Evolutionary conservation across 2,888 invertebrate genomes (phyloP).

Genomic region (Tipula unca): DNA sequence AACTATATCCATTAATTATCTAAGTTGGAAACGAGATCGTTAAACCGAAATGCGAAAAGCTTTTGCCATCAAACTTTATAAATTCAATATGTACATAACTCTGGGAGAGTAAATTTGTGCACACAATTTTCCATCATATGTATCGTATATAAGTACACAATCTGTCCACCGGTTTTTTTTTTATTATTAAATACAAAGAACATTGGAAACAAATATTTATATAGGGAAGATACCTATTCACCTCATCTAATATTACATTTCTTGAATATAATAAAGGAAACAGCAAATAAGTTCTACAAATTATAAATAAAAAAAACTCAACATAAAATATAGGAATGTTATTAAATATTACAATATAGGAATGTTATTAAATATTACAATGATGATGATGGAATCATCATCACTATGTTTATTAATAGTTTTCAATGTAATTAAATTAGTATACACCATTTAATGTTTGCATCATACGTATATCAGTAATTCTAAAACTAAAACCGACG

Average conservation of each 20-base stretch:
- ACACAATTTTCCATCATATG: neutral
- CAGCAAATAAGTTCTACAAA: conserved; percentile 8
- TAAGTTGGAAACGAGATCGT: neutral
- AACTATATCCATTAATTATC: neutral
- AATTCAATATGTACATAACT: neutral
- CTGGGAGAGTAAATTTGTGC: neutral
- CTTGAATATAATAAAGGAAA: neutral
- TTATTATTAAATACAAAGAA: neutral
- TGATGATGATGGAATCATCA: conserved; percentile 8
- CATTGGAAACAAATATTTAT: neutral
- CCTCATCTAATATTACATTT: neutral
- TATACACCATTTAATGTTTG: neutral
- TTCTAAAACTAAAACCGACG: neutral
- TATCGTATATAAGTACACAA: neutral
- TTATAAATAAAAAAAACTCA: conserved; percentile 9
- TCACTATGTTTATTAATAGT: neutral
- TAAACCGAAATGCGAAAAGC: neutral
- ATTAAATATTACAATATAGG: neutral
- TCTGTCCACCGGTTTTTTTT: neutral
- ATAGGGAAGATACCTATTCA: neutral
- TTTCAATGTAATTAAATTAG: conserved; percentile 4
- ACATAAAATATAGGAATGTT: conserved; percentile 8
- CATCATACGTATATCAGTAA: neutral
- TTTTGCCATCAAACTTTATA: neutral
- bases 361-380: neutral